Evolutionary conservation across 2,113 vertebrate species (phyloP), one percentile per base, ranked within the genome.

Genomic region (Hippoglossus stenolepis): DNA sequence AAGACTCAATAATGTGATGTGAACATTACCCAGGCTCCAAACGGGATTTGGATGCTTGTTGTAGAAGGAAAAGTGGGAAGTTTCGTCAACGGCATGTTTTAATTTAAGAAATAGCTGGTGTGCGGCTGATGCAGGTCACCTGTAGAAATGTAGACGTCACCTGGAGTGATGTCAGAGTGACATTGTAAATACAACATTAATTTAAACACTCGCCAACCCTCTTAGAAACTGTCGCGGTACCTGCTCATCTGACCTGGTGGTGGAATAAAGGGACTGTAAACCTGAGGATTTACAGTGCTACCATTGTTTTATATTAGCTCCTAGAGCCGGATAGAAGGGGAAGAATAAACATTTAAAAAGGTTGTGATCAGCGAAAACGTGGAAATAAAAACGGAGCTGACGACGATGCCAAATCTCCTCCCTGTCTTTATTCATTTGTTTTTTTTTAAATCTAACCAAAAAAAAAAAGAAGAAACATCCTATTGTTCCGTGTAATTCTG

Each of bases 391-490:
- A 84, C 84, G 91, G 78, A 90, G 31, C 76, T 83, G 79, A 75
- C 18, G 84, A 78, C 70, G 74, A 71, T 84, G 79, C 60, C 73
- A 47, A 83, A 80, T 70, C 78, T 85, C 81, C 87, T 87, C 59
- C 84, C 59, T n/a, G 53, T 85, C 84, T 62, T 57, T 88, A 78
- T 83, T 82, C 64, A 74, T 70, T 65, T n/a, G n/a, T n/a, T n/a
- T n/a, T 24, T 24, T 90, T 85, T 87, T 94, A 94, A 94, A 94
- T 92, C 89, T 87, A 95, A 94, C 56, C 91, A 91, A 91, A 89
- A 56, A 38, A 38, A 64, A 14, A 15, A 3, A 21, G 24, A 28
- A 17, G 15, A 20, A 85, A 85, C 87, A 91, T 63, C 1, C 90
- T 85, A 49, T 93, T 93, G 77, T 79, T 85, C 62, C 31, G 88